phyloP scores from a whole-genome alignment of 2,113 vertebrate species.

The Peromyscus maniculatus region DNA sequence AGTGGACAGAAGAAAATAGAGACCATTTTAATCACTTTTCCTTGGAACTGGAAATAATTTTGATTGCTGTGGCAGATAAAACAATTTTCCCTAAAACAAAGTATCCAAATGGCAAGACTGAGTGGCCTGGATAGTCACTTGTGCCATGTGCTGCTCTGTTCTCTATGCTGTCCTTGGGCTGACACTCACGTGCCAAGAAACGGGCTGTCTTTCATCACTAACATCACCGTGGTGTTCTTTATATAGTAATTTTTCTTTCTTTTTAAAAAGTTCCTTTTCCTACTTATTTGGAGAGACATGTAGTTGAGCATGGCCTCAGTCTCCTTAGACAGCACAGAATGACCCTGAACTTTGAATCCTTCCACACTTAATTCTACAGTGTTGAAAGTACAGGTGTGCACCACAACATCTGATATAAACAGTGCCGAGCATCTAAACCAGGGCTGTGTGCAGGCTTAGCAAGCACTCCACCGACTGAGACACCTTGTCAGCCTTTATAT shows the following conservation, averaged over 20 bases:
- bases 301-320: neutral
- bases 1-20: no score
- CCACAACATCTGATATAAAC: neutral
- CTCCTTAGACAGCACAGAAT: neutral
- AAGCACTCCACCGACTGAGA: neutral
- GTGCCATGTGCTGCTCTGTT: neutral
- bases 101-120: neutral
- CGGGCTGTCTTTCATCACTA: neutral
- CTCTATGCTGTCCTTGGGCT: neutral
- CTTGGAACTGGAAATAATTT: neutral
- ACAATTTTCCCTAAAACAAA: neutral
- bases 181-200: neutral
- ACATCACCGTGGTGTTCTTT: neutral
- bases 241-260: neutral
- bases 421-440: neutral
- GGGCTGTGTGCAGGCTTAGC: neutral
- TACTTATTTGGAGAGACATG: neutral
- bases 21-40: neutral
- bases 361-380: neutral
- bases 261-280: neutral
- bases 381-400: neutral
- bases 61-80: slow-evolving; percentile 35
- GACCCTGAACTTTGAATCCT: neutral
- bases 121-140: neutral
- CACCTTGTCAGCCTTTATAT: neutral